Evolutionary conservation across 2,113 vertebrate genomes (phyloP).

Genomic region (Scalopus aquaticus): DNA sequence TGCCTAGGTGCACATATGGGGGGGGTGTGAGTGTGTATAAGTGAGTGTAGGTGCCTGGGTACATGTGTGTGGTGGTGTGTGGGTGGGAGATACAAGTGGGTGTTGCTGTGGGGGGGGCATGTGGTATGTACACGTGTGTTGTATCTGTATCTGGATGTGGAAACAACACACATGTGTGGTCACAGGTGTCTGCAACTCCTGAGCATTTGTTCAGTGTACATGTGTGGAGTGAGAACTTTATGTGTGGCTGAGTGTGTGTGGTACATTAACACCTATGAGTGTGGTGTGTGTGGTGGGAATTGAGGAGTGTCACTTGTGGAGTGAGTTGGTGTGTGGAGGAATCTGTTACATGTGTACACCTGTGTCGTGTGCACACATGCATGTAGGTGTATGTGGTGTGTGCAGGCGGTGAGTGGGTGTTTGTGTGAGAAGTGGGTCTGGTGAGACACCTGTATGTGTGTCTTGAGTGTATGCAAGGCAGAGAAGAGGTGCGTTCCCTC

Average conservation of each 20-base stretch:
- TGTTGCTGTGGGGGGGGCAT: too few relatives aligned
- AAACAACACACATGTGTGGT: neutral
- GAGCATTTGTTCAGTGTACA: neutral
- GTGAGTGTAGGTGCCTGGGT: neutral
- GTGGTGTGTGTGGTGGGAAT: neutral
- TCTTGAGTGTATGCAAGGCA: neutral
- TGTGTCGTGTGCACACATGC: neutral
- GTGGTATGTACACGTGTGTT: neutral
- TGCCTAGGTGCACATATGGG: too few relatives aligned
- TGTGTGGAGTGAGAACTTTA: neutral
- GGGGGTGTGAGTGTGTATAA: neutral
- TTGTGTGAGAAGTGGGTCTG: neutral
- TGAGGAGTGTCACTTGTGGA: neutral
- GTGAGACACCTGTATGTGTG: neutral
- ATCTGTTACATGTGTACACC: neutral
- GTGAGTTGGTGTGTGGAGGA: neutral
- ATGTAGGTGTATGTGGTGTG: neutral
- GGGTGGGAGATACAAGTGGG: too few relatives aligned
- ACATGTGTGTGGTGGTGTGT: too few relatives aligned
- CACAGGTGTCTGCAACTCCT: fast-evolving
- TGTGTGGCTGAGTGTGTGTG: neutral
- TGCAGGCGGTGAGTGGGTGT: neutral
- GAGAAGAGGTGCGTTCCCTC: fast-evolving
- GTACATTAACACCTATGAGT: too few relatives aligned
- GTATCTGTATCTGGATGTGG: neutral